Base-by-base conservation (phyloP, 2,113 vertebrate genomes). In the Tupaia chinensis region DNA sequence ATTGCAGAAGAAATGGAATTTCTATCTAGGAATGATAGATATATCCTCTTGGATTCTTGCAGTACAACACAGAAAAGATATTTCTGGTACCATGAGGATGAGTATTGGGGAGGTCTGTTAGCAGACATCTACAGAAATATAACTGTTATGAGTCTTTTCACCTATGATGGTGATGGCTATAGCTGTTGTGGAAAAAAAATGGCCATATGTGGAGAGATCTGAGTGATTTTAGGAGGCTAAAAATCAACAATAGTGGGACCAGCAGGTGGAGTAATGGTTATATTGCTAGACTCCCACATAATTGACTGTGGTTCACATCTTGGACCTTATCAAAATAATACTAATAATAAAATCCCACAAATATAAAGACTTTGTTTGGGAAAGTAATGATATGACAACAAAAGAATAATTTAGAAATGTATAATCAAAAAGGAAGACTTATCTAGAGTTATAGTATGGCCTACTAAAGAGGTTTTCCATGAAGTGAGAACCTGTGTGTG, bases 51-150 rank as follows among this genome's bases (percentile, higher is more conserved):
- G 29, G 66, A 11, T 34, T 15, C 7, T 63, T 77, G 58, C 11
- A 54, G 4, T 56, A 19, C 5, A 15, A 14, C 14, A 12, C 17
- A 23, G n/a, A 13, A 73, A 79, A 83, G 15, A 11, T 1, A 61
- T 22, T 54, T 63, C 2, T 0, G 1, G 7, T 27, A 2, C 0
- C 13, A 11, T 0, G 2, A 44, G 5, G 23, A 1, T 60, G 25
- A 66, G 3, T 8, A 66, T 3, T 2, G 11, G 0, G 12, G 44
- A 91, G 12, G 2, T 3, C 32, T 58, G 4, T 65, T 53, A 89
- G 9, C 11, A 73, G 58, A 54, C 4, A 32, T 9, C 20, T 13
- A 6, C 13, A 20, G 27, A 56, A 34, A 77, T 22, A 44, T 1
- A 58, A 66, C 8, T 17, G 20, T 1, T 76, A 5, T 17, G 32